Base-by-base conservation (phyloP, 2,888 invertebrate species). In the Dione juno region DNA sequence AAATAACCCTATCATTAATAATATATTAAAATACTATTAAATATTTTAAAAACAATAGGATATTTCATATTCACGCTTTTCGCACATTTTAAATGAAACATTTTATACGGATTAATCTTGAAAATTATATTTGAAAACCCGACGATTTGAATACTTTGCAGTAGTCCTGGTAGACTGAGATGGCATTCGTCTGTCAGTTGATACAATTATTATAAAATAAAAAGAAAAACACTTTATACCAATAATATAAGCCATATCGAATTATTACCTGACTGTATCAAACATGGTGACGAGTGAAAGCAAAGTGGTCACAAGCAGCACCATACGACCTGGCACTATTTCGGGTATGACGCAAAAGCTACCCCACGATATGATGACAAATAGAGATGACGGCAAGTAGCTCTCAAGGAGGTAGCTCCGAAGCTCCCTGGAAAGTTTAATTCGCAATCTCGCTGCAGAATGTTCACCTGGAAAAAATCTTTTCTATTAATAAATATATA, bases 331-430 rank as follows among this genome's bases (percentile, higher is more conserved):
- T 0, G 95, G 95, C 37, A 95, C 95, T 67, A 95, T 94, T 85
- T 95, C 95, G 3, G 95, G 95, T 77, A 95, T 95, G 52, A 95
- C 95, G 74, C 95, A 94, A 86, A 95, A 95, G 78, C 95, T 95
- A 74, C 95, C 95, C 95, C 95, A 95, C 37, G 95, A 95, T 82
- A 95, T 95, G 81, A 95, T 94, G 73, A 95, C 95, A 82, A 95
- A 95, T 70, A 95, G 84, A 0, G 94, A 94, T 16, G 95, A 95
- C 0, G 95, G 95, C 28, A 95, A 84, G 83, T 95, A 95, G 80
- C 95, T 95, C 85, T 95, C 95, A 64, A 95, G 84, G 3, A 95
- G 87, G 81, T 95, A 95, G 75, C 95, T 94, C 66, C 95, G 89
- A 16, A 95, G 87, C 81, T 95, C 95, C 43, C 95, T 88, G 41